Base-by-base conservation (phyloP, 2,888 invertebrate species). In the Pantelozetes paolii region DNA sequence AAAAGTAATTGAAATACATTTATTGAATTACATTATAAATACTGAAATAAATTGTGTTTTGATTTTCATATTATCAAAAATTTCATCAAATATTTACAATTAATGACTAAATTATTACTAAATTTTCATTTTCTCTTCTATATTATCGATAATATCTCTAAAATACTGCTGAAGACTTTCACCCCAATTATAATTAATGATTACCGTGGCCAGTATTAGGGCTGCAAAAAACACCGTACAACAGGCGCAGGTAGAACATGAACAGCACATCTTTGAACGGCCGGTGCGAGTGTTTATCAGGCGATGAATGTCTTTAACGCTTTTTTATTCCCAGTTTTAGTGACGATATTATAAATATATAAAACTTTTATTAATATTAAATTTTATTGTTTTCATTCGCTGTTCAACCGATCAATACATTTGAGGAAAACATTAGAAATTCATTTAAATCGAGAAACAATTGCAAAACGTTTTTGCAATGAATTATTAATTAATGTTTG, bases 171-270 rank as follows among this genome's bases (percentile, higher is more conserved):
- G 74, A 40, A 74, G 54, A 71, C 50, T 71, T 36, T 70, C 74
- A n/a, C 74, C 74, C 71, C 71, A 70, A 71, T 74, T 71, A 74
- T 74, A 74, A 71, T 71, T 71, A 74, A 74, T 74, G 57, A 74
- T 71, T 74, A 74, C 74, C 74, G 74, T 74, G 11, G 74, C 40
- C 30, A 74, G 26, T 9, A 74, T 26, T 26, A 74, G 57, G 11
- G 74, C 71, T 8, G 74, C 54, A 5, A 74, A 18, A 42, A 74
- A 74, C 40, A 74, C 15, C 5, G 74, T 74, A 40, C 32, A 54
- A 71, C 70, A 74, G 42, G 74, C 71, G 70, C 57, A 74, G 23
- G 74, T 74, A 9, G 64, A 64, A 74, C 74, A 74, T 5, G 74
- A 74, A 20, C 74, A 74, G 30, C 74, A 74, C 74, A 74, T 74